phyloP scores from a whole-genome alignment of 2,113 vertebrate species.

The Patagioenas fasciata region DNA sequence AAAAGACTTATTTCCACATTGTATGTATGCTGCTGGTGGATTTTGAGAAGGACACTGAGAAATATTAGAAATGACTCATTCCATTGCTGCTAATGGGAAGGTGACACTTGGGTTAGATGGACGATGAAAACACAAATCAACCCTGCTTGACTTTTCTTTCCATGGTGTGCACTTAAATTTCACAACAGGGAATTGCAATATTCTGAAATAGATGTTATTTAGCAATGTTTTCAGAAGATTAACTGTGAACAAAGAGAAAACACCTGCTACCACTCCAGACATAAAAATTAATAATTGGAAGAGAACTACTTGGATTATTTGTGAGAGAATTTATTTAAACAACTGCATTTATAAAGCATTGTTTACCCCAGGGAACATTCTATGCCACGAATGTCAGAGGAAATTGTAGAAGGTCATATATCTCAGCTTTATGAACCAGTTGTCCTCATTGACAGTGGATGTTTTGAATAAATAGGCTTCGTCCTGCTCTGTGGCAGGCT shows the following conservation, averaged over 20 bases:
- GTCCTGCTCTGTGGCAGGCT: neutral
- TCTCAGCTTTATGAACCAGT: neutral
- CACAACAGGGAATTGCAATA: neutral
- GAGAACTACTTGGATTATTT: neutral
- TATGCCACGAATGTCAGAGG: neutral
- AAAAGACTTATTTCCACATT: neutral
- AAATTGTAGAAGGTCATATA: constrained; percentile 28
- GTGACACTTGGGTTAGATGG: neutral
- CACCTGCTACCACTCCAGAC: neutral
- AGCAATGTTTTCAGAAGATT: neutral
- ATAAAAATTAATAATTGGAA: neutral
- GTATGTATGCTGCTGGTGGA: neutral
- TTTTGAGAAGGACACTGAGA: neutral
- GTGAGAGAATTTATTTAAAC: neutral
- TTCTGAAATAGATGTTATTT: neutral
- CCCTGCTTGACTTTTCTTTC: neutral
- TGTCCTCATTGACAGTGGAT: neutral
- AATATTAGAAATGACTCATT: neutral
- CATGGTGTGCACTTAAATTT: neutral
- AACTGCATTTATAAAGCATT: neutral
- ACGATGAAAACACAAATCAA: neutral
- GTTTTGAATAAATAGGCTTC: neutral
- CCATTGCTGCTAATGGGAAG: neutral
- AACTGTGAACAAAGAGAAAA: neutral
- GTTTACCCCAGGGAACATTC: neutral